These are phyloP conservation scores for Philaenus spumarius DNA, from an alignment of 1,140 invertebrate species.

Conservation along the genomic window DNA sequence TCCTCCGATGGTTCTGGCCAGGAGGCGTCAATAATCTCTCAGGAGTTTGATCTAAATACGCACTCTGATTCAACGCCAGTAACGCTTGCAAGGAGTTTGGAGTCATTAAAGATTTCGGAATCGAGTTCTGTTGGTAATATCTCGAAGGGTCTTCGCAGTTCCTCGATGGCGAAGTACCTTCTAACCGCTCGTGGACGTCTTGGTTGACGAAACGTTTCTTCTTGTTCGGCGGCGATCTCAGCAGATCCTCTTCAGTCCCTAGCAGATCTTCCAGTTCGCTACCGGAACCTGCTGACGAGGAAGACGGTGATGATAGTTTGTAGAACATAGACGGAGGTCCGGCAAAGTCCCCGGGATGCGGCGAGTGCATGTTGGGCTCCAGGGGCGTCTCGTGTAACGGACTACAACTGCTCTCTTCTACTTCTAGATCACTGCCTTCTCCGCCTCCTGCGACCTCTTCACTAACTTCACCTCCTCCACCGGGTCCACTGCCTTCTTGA, in stretches of 20 bases:
- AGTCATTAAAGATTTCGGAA: background rate
- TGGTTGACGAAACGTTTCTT: no score
- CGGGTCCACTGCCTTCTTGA: slow-evolving; percentile 54
- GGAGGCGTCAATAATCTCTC: no score
- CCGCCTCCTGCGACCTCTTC: slow-evolving; percentile 3
- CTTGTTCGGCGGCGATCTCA: slow-evolving; percentile 33
- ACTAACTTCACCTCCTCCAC: background rate
- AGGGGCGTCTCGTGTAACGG: slow-evolving; percentile 9
- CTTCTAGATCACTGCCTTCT: no score
- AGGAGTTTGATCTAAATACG: slow-evolving; percentile 37
- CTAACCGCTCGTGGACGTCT: background rate
- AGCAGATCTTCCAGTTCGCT: slow-evolving; percentile 47
- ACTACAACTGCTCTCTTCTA: slow-evolving; percentile 2
- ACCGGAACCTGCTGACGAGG: slow-evolving; percentile 44
- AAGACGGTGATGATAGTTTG: slow-evolving; percentile 50
- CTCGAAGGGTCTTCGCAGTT: background rate
- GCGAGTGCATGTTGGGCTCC: slow-evolving; percentile 19
- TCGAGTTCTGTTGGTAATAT: slow-evolving; percentile 7
- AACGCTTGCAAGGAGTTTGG: slow-evolving; percentile 5
- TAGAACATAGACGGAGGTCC: slow-evolving; percentile 44
- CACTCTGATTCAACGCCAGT: slow-evolving; percentile 7
- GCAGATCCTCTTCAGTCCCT: slow-evolving; percentile 48
- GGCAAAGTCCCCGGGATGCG: background rate
- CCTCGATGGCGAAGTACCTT: background rate
- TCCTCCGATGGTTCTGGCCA: slow-evolving; percentile 25